Evolutionary conservation across 2,888 invertebrate genomes (phyloP).

Genomic region (Melanargia galathea): DNA sequence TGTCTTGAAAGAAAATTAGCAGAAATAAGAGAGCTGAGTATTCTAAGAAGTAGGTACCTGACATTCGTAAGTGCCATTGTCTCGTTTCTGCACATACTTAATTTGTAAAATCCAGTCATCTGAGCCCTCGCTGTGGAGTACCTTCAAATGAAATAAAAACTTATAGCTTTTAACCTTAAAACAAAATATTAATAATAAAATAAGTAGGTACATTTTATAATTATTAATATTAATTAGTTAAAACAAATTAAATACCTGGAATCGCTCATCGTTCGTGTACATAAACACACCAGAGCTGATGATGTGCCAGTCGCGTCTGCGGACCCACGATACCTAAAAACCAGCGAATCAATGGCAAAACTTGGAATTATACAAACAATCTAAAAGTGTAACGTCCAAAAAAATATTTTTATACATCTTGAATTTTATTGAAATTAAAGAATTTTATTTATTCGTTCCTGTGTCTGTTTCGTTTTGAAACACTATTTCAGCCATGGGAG

Average conservation of each 20-base stretch:
- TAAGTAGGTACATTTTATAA: not conserved
- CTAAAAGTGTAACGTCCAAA: too few relatives aligned
- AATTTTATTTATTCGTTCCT: too few relatives aligned
- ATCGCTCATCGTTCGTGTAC: constrained; percentile 95
- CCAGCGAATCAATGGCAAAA: not conserved
- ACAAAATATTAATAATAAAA: not conserved
- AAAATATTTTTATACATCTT: too few relatives aligned
- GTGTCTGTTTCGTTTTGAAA: too few relatives aligned
- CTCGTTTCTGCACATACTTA: constrained; percentile 94
- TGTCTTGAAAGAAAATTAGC: not conserved
- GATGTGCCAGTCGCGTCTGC: constrained; percentile 96
- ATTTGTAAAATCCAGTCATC: constrained; percentile 96
- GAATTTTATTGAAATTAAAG: too few relatives aligned
- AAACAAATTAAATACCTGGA: constrained; percentile 71
- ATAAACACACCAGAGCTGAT: constrained; percentile 94
- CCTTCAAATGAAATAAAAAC: constrained; percentile 51
- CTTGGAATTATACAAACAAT: not conserved
- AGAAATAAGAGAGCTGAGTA: not conserved
- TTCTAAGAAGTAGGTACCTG: constrained; percentile 83
- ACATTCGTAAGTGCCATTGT: constrained; percentile 96
- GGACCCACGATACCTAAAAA: constrained; percentile 93
- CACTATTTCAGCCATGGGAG: not conserved
- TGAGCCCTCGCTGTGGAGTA: constrained; percentile 91
- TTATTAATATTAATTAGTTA: too few relatives aligned
- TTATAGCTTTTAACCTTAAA: not conserved